phyloP scores from a whole-genome alignment of 2,888 invertebrate species.

The Notodonta dromedarius region DNA sequence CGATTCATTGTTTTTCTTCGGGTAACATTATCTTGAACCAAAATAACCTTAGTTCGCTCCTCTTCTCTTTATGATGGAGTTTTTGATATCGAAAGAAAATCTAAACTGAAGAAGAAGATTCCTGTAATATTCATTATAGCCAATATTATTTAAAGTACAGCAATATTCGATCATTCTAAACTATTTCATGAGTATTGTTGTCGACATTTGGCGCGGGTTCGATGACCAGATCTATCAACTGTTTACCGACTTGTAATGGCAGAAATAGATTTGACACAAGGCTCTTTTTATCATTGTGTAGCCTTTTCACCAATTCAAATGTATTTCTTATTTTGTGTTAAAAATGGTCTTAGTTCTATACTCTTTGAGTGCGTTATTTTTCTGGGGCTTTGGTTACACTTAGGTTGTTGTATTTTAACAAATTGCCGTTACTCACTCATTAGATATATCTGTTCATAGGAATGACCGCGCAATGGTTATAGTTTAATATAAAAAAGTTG shows the following conservation, averaged over 20 bases:
- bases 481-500: slow-evolving; percentile 41
- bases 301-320: background rate
- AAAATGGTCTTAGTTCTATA: background rate
- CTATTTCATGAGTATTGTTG: slow-evolving; percentile 73
- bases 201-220: slow-evolving; percentile 74
- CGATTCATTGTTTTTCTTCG: slow-evolving; percentile 28
- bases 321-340: background rate
- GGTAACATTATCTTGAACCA: slow-evolving; percentile 9
- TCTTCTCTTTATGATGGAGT: slow-evolving; percentile 5
- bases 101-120: background rate
- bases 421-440: slow-evolving; percentile 22
- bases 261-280: slow-evolving; percentile 50
- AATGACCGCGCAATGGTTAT: slow-evolving; percentile 22
- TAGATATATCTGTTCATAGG: slow-evolving; percentile 22
- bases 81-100: slow-evolving; percentile 5
- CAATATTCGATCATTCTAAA: slow-evolving; percentile 57
- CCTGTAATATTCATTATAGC: slow-evolving; percentile 33
- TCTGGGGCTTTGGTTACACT: background rate
- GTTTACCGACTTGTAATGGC: slow-evolving; percentile 59
- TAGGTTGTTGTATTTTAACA: background rate
- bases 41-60: slow-evolving; percentile 9
- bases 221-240: slow-evolving; percentile 68
- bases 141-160: slow-evolving; percentile 54
- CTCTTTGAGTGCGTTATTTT: slow-evolving; percentile 12
- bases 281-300: slow-evolving; percentile 25